These are phyloP conservation scores for Lonchura striata DNA, from an alignment of 2,113 vertebrate species.

Conservation along the genomic window DNA sequence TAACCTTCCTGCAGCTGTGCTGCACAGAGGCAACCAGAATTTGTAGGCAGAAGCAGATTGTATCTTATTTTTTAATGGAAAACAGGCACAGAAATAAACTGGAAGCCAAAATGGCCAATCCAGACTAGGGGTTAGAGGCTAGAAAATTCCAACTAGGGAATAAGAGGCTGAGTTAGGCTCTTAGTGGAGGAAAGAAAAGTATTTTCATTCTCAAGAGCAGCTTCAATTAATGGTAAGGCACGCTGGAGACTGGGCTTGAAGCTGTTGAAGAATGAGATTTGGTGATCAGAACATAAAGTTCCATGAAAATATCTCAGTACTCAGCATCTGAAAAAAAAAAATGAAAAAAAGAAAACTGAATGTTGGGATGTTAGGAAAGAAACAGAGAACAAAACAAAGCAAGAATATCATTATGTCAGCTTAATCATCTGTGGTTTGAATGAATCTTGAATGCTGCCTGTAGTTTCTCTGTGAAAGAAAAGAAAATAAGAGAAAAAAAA, in stretches of 20 bases:
- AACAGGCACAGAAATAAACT: neutral
- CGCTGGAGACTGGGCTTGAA: neutral
- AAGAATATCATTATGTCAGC: neutral
- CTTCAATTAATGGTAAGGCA: neutral
- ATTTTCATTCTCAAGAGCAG: neutral
- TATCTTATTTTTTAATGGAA: neutral
- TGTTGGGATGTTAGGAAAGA: neutral
- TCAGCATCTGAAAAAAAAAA: neutral
- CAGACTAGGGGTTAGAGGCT: neutral
- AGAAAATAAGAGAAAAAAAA: too few species aligned
- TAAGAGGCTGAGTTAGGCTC: neutral
- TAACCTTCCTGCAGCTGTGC: neutral
- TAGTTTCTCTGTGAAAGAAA: neutral
- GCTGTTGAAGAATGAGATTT: neutral
- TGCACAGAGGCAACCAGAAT: neutral
- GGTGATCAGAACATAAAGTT: neutral
- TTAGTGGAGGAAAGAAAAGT: neutral
- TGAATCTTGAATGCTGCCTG: neutral
- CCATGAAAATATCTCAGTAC: neutral
- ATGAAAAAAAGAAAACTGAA: neutral
- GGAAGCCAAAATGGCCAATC: neutral
- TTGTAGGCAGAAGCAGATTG: neutral
- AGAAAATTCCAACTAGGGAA: neutral
- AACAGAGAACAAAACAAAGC: neutral
- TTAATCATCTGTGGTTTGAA: accelerated